Conservation (phyloP, 1,140 invertebrate species). For the Danaus plexippus region DNA sequence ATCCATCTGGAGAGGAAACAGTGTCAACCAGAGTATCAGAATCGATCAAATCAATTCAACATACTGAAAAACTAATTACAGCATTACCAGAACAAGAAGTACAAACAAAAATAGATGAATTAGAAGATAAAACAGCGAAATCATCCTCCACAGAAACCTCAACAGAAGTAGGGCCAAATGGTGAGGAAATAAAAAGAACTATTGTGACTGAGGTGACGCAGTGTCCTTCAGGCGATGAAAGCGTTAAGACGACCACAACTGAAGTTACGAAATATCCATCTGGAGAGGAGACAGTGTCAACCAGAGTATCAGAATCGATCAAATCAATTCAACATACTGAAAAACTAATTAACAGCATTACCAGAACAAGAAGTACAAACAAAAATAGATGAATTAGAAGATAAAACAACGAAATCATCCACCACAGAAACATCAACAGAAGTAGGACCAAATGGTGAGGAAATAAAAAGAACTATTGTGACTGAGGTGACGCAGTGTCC, state of each 20-base stretch:
- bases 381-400: not conserved
- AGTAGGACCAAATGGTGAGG: constrained; percentile 17
- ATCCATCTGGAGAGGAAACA: constrained; percentile 23
- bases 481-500: constrained; percentile 19
- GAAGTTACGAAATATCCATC: constrained; percentile 18
- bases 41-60: constrained; percentile 4
- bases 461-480: constrained; percentile 19
- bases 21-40: constrained; percentile 27
- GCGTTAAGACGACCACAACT: constrained; percentile 27
- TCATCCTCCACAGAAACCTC: constrained; percentile 10
- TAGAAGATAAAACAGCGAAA: not conserved
- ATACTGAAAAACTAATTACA: not conserved
- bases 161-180: constrained; percentile 13
- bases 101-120: not conserved
- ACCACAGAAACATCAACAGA: constrained; percentile 13
- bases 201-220: constrained; percentile 18
- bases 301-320: constrained; percentile 23
- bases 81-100: constrained; percentile 1
- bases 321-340: not conserved
- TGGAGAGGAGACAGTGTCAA: constrained; percentile 26
- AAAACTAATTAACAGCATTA: constrained; percentile 2
- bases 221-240: constrained; percentile 24
- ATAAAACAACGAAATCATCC: not conserved
- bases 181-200: constrained; percentile 21
- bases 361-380: not conserved